Evolutionary conservation across 2,888 invertebrate genomes (phyloP).

Genomic region (Sphaerophoria taeniata): DNA sequence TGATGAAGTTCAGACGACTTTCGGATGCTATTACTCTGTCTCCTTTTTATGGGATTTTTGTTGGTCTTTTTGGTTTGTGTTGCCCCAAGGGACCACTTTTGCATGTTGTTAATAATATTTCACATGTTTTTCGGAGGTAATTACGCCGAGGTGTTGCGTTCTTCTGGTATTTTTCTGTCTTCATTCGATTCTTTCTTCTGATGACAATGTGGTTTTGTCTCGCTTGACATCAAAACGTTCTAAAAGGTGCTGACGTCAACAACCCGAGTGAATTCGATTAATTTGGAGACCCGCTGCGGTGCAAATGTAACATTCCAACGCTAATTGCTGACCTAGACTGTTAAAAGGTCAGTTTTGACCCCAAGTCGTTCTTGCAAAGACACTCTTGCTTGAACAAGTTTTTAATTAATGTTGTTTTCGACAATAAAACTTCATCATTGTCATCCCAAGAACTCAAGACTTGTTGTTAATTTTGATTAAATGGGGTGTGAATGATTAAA

Average conservation of each 20-base stretch:
- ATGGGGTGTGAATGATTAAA: conserved; percentile 73
- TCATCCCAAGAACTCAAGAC: conserved; percentile 54
- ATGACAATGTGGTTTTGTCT: conserved; percentile 37
- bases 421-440: conserved; percentile 68
- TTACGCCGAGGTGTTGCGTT: conserved; percentile 59
- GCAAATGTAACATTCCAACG: background rate
- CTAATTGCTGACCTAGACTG: background rate
- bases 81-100: conserved; percentile 54
- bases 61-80: background rate
- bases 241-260: too few relatives aligned
- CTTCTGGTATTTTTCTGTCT: conserved; percentile 43
- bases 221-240: too few relatives aligned
- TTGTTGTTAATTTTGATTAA: conserved; percentile 71
- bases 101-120: conserved; percentile 68
- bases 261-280: too few relatives aligned
- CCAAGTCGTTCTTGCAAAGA: too few relatives aligned
- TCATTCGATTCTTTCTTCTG: conserved; percentile 37
- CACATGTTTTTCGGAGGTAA: conserved; percentile 57
- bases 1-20: conserved; percentile 60
- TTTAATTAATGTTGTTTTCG: conserved; percentile 57
- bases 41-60: conserved; percentile 10
- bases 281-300: too few relatives aligned
- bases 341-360: background rate
- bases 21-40: conserved; percentile 62
- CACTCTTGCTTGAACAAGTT: conserved; percentile 39